Evolutionary conservation across 2,888 invertebrate species (phyloP).

Genomic region (Cerastis leucographa): DNA sequence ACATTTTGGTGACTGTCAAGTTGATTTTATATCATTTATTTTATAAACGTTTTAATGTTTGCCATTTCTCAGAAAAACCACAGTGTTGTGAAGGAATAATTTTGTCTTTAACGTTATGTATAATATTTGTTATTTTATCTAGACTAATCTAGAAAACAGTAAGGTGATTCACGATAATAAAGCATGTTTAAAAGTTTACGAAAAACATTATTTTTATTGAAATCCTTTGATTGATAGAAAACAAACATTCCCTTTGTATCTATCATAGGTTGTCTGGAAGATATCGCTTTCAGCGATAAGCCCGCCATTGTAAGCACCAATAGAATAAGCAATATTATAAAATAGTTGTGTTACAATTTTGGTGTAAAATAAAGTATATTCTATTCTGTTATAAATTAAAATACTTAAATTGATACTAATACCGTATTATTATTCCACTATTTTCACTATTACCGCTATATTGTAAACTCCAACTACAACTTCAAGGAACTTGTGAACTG

Average conservation of each 20-base stretch:
- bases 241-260: background rate
- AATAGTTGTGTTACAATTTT: no score
- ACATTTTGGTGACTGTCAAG: background rate
- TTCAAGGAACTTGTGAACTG: constrained; percentile 11
- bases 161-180: background rate
- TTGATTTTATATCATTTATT: background rate
- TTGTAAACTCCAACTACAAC: background rate
- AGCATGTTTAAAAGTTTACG: background rate
- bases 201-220: background rate
- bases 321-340: no score
- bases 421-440: no score
- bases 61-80: background rate
- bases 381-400: background rate
- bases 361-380: background rate
- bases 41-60: background rate
- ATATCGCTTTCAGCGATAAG: no score
- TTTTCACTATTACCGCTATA: no score
- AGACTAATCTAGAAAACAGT: background rate
- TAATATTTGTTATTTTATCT: background rate
- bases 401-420: background rate
- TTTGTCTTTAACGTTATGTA: background rate
- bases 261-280: no score
- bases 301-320: no score
- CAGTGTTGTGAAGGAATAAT: background rate
- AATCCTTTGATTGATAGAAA: no score